phyloP scores from a whole-genome alignment of 2,797 vertebrate genomes.

The Podargus strigoides region DNA sequence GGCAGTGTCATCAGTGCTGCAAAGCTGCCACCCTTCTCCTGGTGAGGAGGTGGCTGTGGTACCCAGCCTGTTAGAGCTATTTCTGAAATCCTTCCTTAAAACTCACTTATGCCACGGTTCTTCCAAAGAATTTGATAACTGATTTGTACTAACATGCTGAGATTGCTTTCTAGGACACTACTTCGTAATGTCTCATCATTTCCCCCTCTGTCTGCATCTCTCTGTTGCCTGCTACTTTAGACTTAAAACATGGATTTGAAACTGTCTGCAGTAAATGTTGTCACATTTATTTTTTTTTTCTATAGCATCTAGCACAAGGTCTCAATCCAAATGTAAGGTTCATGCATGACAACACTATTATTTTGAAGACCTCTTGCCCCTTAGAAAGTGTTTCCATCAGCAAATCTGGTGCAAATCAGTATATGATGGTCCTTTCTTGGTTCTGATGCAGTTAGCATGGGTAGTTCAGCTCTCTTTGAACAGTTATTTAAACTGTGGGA shows the following conservation, averaged over 20 bases:
- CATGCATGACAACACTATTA: too few relatives aligned
- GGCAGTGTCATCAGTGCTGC: background rate
- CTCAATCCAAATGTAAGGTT: too few relatives aligned
- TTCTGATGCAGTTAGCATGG: too few relatives aligned
- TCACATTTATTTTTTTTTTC: background rate
- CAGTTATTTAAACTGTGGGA: too few relatives aligned
- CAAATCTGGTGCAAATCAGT: too few relatives aligned
- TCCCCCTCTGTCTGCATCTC: background rate
- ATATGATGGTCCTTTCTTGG: too few relatives aligned
- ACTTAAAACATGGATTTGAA: background rate
- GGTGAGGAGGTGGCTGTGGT: background rate
- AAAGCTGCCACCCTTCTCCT: background rate
- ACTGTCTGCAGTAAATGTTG: background rate
- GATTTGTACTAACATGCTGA: background rate
- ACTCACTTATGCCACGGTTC: background rate
- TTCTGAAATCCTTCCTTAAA: background rate
- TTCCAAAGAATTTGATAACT: background rate
- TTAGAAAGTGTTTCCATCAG: too few relatives aligned
- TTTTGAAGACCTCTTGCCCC: too few relatives aligned
- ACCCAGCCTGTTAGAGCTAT: background rate
- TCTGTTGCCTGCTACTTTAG: background rate
- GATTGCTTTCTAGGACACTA: background rate
- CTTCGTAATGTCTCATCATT: fast-evolving
- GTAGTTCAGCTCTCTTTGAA: too few relatives aligned
- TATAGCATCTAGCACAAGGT: too few relatives aligned